Evolutionary conservation across 2,113 vertebrate genomes (phyloP).

Genomic region (Sapajus apella): DNA sequence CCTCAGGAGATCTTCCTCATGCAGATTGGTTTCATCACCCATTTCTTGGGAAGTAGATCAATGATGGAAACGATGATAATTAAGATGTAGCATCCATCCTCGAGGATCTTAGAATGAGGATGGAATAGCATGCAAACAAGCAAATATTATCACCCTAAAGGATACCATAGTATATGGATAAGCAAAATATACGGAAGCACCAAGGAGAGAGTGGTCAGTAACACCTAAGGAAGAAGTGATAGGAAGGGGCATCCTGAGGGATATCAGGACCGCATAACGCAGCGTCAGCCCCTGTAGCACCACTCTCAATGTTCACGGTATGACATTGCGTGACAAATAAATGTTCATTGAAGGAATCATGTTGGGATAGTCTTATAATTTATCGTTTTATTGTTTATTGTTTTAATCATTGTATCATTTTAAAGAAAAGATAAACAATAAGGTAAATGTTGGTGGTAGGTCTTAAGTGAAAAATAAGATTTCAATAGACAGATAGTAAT

Average conservation of each 20-base stretch:
- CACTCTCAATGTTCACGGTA: fast-evolving
- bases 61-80: background rate
- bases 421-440: background rate
- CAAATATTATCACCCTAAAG: background rate
- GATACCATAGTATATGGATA: too few relatives aligned
- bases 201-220: background rate
- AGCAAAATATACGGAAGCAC: too few relatives aligned
- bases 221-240: background rate
- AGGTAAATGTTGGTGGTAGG: background rate
- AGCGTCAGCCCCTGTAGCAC: background rate
- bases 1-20: background rate
- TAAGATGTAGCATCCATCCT: background rate
- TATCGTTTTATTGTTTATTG: background rate
- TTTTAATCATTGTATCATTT: background rate
- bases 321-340: background rate
- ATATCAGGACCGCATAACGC: background rate
- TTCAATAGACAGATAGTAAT: background rate
- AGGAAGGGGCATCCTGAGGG: background rate
- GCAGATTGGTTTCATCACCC: background rate
- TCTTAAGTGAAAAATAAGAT: background rate
- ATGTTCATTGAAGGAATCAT: background rate
- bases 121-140: background rate
- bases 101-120: background rate
- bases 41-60: background rate
- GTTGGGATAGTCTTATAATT: background rate